Base-by-base conservation (phyloP, 2,113 vertebrate genomes). In the Caranx melampygus region DNA sequence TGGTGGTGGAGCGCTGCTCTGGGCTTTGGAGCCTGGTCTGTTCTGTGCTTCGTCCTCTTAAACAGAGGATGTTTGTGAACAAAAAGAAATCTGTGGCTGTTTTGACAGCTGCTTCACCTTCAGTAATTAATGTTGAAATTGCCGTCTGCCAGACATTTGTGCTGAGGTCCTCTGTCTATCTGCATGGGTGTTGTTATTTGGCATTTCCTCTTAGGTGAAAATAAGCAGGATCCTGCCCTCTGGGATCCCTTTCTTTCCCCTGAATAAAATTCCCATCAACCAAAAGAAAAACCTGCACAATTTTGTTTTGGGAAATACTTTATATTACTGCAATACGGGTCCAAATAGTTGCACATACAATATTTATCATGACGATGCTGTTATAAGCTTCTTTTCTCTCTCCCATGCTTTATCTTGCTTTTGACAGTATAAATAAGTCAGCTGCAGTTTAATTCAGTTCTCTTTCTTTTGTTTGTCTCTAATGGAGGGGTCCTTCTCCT, bases 51-150 rank as follows among this genome's bases (percentile, higher is more conserved):
- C 9, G 8, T 72, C 67, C 66, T 62, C 34, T 78, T 68, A 63
- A 79, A 67, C 65, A 1, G 55, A 26, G 42, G 51, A 40, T 64
- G 21, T 75, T 89, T 79, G 57, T 73, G 73, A 78, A 78, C 78
- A 77, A 83, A 83, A 87, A 66, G 3, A 69, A 85, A 91, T 67
- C 58, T 58, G 62, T 63, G 51, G 59, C 76, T 89, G 86, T 90
- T 91, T 85, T 87, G 80, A 90, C 84, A 87, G 75, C 79, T 85
- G 83, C 60, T 90, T 90, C 76, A 88, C 87, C 91, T 92, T 89
- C 77, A 47, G 82, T 84, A 85, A 89, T 92, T 87, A 86, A 84
- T 81, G 87, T 79, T 77, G 62, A 85, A 85, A 81, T 80, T 81
- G 58, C 66, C 72, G 65, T 81, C 69, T 83, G 79, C 33, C 72